Percentiles rank a stretch among this genome's conserved stretches.
Conservation (phyloP, 2,113 vertebrate species). For the Dasyurus viverrinus region DNA sequence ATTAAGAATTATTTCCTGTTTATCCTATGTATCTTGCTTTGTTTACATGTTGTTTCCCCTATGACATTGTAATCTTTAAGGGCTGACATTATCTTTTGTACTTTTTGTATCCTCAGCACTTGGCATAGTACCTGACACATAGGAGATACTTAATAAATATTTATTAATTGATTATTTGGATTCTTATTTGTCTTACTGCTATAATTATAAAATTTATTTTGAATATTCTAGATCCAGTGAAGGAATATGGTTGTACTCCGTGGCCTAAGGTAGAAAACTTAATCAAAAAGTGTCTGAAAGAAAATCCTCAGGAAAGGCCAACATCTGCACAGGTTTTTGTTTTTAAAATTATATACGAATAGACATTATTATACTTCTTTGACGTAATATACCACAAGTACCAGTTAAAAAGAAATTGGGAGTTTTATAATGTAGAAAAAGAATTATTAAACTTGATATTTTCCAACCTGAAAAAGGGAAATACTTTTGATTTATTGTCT, state of each 20-base stretch:
- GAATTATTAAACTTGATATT: constrained; percentile 11
- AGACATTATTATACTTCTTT: neutral
- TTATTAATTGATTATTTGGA: neutral
- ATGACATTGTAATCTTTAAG: neutral
- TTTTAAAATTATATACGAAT: neutral
- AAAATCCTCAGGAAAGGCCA: constrained; percentile 93
- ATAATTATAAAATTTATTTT: constrained; percentile 37
- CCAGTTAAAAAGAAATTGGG: neutral
- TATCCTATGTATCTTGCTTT: neutral
- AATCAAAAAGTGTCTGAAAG: constrained; percentile 94
- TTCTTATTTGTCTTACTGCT: constrained; percentile 29
- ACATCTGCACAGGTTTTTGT: constrained; percentile 92
- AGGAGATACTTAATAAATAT: neutral
- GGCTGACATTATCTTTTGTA: neutral
- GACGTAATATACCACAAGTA: neutral
- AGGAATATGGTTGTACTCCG: constrained; percentile 91
- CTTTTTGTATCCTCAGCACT: neutral
- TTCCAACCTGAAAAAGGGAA: constrained; percentile 32
- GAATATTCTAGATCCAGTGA: constrained; percentile 91
- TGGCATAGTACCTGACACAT: neutral
- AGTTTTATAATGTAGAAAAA: neutral
- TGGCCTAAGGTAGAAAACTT: constrained; percentile 94
- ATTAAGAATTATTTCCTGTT: neutral
- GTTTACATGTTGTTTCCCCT: neutral
- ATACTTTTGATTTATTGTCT: neutral